These are phyloP conservation scores for Holotrichia oblita DNA, from an alignment of 1,140 invertebrate species.

Conservation along the genomic window DNA sequence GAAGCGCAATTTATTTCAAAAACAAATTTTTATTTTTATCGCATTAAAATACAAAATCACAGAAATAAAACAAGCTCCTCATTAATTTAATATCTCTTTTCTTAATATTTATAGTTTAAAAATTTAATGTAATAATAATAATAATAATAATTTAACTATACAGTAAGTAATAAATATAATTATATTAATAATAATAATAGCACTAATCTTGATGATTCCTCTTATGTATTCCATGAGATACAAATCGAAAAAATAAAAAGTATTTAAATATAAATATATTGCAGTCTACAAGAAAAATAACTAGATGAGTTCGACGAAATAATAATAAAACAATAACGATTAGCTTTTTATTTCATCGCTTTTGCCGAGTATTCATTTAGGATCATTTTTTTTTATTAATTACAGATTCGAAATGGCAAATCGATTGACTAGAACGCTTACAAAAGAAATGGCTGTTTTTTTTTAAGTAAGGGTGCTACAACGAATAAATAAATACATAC, in stretches of 20 bases:
- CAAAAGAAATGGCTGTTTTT: neutral
- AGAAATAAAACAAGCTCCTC: slow-evolving; percentile 35
- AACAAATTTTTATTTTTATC: slow-evolving; percentile 34
- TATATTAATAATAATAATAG: slow-evolving; percentile 31
- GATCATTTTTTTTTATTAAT: neutral
- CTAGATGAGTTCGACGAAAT: neutral
- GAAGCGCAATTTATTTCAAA: neutral
- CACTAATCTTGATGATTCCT: slow-evolving; percentile 8
- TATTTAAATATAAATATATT: neutral
- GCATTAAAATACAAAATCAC: slow-evolving; percentile 36
- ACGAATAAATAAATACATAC: neutral
- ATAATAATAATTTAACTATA: slow-evolving; percentile 20
- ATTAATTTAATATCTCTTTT: slow-evolving; percentile 27
- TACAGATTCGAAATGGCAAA: neutral
- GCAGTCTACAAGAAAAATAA: neutral
- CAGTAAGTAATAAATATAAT: slow-evolving; percentile 27
- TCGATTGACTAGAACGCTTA: slow-evolving; percentile 18
- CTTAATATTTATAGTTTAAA: slow-evolving; percentile 6
- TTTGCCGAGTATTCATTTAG: neutral
- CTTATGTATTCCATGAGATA: neutral
- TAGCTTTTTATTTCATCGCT: too few relatives aligned
- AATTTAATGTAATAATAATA: slow-evolving; percentile 5
- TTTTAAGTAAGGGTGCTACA: neutral
- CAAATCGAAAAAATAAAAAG: slow-evolving; percentile 23
- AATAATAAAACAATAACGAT: too few relatives aligned